phyloP scores from a whole-genome alignment of 2,888 invertebrate genomes.

The Rhimphoctona megacephalus region DNA sequence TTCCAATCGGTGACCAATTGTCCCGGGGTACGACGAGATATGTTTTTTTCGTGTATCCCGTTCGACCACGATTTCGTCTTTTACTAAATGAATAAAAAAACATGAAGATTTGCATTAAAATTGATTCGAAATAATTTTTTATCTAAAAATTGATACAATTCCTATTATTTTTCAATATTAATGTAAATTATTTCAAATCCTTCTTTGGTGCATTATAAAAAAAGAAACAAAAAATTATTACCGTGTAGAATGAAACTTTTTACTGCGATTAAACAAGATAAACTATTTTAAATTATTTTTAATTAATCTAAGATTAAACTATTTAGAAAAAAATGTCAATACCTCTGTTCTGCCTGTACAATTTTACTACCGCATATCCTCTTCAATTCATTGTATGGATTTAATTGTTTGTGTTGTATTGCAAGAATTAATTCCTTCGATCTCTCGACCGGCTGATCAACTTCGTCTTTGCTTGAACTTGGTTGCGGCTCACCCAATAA shows the following conservation, averaged over 20 bases:
- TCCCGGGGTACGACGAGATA: conserved; percentile 90
- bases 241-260: no score
- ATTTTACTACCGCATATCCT: conserved; percentile 93
- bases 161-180: no score
- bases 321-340: conserved; percentile 34
- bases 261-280: neutral
- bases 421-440: conserved; percentile 86
- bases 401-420: conserved; percentile 90
- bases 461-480: conserved; percentile 77
- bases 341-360: conserved; percentile 89
- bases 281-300: neutral
- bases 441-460: conserved; percentile 43
- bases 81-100: conserved; percentile 83
- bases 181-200: no score
- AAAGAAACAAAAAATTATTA: no score
- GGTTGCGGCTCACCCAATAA: conserved; percentile 87
- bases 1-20: conserved; percentile 90
- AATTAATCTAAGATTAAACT: no score
- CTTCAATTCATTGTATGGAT: conserved; percentile 92
- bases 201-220: no score
- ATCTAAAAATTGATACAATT: neutral
- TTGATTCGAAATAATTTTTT: no score
- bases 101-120: neutral
- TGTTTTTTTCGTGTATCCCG: conserved; percentile 88
- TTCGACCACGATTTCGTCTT: conserved; percentile 86